Evolutionary conservation across 2,113 vertebrate species (phyloP).

Genomic region (Colaptes auratus): DNA sequence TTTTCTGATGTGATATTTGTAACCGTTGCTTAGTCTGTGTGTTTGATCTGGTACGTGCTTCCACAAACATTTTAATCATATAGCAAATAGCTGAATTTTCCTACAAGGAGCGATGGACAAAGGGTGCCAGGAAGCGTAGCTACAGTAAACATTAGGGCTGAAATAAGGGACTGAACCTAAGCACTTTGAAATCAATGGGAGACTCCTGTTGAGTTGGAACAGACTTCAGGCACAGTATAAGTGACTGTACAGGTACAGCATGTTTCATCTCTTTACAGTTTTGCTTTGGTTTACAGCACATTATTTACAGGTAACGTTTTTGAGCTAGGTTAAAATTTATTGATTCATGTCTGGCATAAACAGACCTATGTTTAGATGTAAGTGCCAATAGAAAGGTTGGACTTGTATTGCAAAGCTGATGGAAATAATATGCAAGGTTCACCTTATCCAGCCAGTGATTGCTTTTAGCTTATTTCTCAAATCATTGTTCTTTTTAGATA

Average conservation of each 20-base stretch:
- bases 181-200: not conserved
- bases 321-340: not conserved
- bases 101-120: not conserved
- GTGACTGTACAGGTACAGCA: not conserved
- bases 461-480: not conserved
- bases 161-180: not conserved
- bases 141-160: not conserved
- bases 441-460: not conserved
- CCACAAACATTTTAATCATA: not conserved
- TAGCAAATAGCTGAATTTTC: not conserved
- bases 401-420: not conserved
- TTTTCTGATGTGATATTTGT: not conserved
- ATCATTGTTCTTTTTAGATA: not conserved
- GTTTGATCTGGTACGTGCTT: not conserved
- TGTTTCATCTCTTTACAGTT: not conserved
- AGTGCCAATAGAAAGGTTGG: not conserved
- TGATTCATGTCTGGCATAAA: not conserved
- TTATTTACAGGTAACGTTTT: not conserved
- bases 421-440: not conserved
- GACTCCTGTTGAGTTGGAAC: conserved; percentile 3
- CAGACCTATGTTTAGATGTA: not conserved
- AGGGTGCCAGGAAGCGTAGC: not conserved
- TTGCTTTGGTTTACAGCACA: not conserved
- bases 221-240: conserved; percentile 2
- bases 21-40: not conserved